Base-by-base conservation (phyloP, 2,888 invertebrate species). In the Diaperis boleti region DNA sequence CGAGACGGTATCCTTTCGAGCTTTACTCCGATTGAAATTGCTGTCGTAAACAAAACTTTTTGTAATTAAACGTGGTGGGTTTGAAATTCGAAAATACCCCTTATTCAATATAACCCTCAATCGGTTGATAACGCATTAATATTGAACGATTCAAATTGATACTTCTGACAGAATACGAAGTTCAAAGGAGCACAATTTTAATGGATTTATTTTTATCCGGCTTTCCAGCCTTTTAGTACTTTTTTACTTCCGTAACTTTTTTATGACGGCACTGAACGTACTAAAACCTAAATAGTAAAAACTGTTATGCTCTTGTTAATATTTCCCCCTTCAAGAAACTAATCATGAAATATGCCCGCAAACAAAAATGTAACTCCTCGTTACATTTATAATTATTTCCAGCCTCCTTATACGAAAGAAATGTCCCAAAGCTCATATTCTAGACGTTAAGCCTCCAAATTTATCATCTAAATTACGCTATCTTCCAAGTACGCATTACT, bases 401-500 rank as follows among this genome's bases (percentile, higher is more conserved):
- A 14, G 47, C 22, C 61, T 60, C 50, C 61, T 52, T 57, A 61
- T 44, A 57, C 42, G 59, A 64, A 66, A 66, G 57, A 64, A 64
- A 66, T 64, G 45, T 37, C 59, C 56, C 55, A 59, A 54, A 59
- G 66, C 66, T 66, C 64, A 66, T 66, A 62, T 64, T 66, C 62
- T 59, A 62, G 62, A 66, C 54, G 66, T 54, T 66, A 66, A 66
- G 64, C 66, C 61, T 59, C 14, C 18, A 59, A 66, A 74, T 71
- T 72, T 72, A 72, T 72, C 74, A 73, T 71, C 63, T 70, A 70
- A 71, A 72, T 71, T 70, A 69, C 71, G 60, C 64, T 63, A 69
- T 70, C 72, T 72, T 72, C 69, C 70, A 71, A 70, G 71, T 73
- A 70, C 68, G 72, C 71, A 73, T 74, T 74, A 72, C 69, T 63